These are phyloP conservation scores for Diaprepes abbreviatus DNA, from an alignment of 2,888 invertebrate genomes.

Conservation along the genomic window DNA sequence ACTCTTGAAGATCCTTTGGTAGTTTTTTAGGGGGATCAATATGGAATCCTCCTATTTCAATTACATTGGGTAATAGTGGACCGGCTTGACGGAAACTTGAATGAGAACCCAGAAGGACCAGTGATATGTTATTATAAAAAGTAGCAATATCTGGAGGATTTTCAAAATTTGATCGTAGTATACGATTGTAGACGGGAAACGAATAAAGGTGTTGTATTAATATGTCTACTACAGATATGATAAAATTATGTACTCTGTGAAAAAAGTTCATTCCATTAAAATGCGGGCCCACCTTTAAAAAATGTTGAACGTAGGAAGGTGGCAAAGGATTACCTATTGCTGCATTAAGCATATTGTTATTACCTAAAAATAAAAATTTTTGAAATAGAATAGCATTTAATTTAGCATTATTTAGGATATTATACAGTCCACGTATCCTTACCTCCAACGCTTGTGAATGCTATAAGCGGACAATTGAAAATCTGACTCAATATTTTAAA, in stretches of 20 bases:
- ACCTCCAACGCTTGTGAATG: slow-evolving; percentile 49
- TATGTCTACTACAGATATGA: background rate
- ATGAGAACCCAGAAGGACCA: too few relatives aligned
- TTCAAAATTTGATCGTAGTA: too few relatives aligned
- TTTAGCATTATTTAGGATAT: too few relatives aligned
- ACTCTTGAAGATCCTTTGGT: slow-evolving; percentile 13
- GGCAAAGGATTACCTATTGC: background rate
- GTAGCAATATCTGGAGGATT: background rate
- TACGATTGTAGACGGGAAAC: background rate
- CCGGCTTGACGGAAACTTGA: background rate
- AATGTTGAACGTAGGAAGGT: slow-evolving; percentile 11
- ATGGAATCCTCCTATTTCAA: too few relatives aligned
- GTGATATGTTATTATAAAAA: slow-evolving; percentile 19
- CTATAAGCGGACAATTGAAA: background rate
- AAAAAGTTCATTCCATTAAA: slow-evolving; percentile 12
- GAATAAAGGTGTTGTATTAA: background rate
- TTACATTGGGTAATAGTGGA: too few relatives aligned
- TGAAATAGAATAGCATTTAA: background rate
- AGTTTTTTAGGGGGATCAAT: slow-evolving; percentile 23
- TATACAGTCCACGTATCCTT: slow-evolving; percentile 47
- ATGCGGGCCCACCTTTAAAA: background rate
- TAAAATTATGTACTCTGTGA: background rate
- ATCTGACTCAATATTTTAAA: slow-evolving; percentile 13
- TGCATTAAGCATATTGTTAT: background rate
- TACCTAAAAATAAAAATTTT: background rate